Conservation (phyloP, 2,113 vertebrate genomes). For the Accipiter virgatus region DNA sequence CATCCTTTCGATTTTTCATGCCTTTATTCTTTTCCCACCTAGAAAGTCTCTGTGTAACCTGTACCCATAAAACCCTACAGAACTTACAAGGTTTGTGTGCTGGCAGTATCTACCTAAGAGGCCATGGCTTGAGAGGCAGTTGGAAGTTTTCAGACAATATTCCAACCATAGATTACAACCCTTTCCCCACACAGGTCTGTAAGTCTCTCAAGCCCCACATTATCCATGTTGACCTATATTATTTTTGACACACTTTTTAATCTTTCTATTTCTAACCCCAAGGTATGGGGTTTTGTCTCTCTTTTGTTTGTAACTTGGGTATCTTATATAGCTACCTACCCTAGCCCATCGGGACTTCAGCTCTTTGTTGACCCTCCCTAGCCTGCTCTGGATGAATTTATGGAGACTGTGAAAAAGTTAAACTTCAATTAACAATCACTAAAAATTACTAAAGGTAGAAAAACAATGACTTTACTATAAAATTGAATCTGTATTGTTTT, state of each 20-base stretch:
- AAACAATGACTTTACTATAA: background rate
- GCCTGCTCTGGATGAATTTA: background rate
- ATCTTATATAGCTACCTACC: background rate
- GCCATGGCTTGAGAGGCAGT: background rate
- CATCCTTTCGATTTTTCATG: background rate
- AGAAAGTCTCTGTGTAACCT: background rate
- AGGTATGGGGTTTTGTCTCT: background rate
- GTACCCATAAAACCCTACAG: background rate
- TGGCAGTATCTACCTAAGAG: background rate
- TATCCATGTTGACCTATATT: background rate
- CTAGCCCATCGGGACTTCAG: background rate
- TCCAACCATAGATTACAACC: background rate
- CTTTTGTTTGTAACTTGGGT: background rate
- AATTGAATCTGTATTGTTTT: background rate
- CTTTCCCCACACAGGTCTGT: background rate
- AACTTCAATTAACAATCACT: background rate
- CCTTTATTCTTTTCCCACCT: background rate
- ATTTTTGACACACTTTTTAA: background rate
- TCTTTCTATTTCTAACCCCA: background rate
- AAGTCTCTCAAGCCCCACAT: background rate
- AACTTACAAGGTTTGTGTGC: accelerated
- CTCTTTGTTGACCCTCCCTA: background rate
- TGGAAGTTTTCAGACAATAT: background rate
- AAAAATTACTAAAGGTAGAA: background rate
- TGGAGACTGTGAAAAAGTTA: background rate